Evolutionary conservation across 1,140 invertebrate genomes (phyloP).

Genomic region (Drosophila micromelanica): DNA sequence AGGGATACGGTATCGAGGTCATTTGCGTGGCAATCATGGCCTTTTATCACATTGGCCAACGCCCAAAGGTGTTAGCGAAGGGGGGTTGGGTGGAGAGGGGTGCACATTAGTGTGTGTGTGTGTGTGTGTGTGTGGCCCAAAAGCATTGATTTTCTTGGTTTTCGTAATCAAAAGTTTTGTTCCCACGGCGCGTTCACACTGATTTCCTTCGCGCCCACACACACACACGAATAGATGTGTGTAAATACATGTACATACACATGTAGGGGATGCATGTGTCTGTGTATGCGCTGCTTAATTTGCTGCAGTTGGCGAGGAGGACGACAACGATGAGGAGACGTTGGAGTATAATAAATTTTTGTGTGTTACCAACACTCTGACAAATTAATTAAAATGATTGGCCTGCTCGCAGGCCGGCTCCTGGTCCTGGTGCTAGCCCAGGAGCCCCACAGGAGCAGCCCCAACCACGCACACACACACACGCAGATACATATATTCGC

Average conservation of each 20-base stretch:
- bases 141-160: constrained; percentile 76
- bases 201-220: constrained; percentile 61
- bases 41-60: constrained; percentile 46
- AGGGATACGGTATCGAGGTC: constrained; percentile 29
- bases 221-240: constrained; percentile 16
- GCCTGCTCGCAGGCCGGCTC: constrained; percentile 59
- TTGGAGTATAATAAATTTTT: constrained; percentile 83
- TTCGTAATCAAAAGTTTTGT: constrained; percentile 79
- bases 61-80: constrained; percentile 20
- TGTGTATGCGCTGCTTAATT: constrained; percentile 61
- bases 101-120: constrained; percentile 30
- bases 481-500: constrained; percentile 18
- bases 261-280: constrained; percentile 1
- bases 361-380: constrained; percentile 83
- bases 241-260: constrained; percentile 3
- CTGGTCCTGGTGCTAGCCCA: constrained; percentile 1
- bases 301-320: constrained; percentile 60
- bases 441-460: constrained; percentile 37
- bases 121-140: constrained; percentile 19
- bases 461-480: constrained; percentile 4
- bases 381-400: constrained; percentile 84
- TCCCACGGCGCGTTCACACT: constrained; percentile 74
- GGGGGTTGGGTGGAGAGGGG: background rate
- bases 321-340: constrained; percentile 45
- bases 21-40: constrained; percentile 39